Conservation (phyloP, 2,888 invertebrate genomes). For the Eupelmus urozonus region DNA sequence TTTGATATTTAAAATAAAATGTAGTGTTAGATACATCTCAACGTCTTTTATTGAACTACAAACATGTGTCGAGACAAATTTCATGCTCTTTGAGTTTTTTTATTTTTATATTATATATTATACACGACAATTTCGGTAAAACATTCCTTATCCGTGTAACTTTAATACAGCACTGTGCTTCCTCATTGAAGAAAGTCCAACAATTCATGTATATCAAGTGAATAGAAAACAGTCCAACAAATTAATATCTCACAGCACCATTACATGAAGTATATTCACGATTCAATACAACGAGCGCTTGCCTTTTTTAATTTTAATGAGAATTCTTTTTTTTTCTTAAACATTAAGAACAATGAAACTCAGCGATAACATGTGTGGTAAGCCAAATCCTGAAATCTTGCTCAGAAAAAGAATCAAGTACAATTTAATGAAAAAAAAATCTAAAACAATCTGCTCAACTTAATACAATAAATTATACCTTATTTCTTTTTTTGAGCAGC, state of each 20-base stretch:
- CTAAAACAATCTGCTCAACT: neutral
- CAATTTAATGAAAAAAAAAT: too few species aligned
- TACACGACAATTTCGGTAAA: slow-evolving; percentile 20
- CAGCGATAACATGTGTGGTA: too few species aligned
- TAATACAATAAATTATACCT: neutral
- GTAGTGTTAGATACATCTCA: slow-evolving; percentile 28
- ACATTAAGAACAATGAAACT: too few species aligned
- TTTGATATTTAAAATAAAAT: too few species aligned
- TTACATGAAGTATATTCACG: slow-evolving; percentile 1
- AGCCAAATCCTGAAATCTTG: too few species aligned
- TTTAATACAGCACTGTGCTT: slow-evolving; percentile 28
- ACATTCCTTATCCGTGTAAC: slow-evolving; percentile 32
- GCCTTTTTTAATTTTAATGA: neutral
- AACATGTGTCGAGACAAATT: slow-evolving; percentile 26
- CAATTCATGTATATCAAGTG: slow-evolving; percentile 12
- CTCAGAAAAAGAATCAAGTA: too few species aligned
- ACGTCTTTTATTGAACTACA: slow-evolving; percentile 56
- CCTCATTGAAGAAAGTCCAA: neutral
- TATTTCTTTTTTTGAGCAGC: neutral
- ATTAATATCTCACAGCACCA: slow-evolving; percentile 36
- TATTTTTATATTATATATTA: slow-evolving; percentile 15
- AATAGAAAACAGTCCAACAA: slow-evolving; percentile 40
- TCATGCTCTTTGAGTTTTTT: slow-evolving; percentile 8
- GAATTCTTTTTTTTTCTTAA: too few species aligned
- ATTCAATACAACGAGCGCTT: slow-evolving; percentile 1